Base-by-base conservation (phyloP, 30 jellyfish, hydroid and myxozoan genomes). In the Cassiopea andromeda region DNA sequence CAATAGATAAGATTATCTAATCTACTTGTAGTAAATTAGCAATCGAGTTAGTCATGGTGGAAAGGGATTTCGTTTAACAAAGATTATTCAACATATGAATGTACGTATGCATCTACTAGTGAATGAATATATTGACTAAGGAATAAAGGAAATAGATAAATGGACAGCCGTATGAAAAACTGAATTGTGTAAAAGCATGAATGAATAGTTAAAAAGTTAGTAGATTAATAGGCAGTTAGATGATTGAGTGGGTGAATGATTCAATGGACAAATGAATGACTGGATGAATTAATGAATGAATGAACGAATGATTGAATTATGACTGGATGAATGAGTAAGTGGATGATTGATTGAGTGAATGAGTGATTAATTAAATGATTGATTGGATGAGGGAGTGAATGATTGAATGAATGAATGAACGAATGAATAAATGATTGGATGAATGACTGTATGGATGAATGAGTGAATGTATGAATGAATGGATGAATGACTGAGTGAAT, bases 241-340 rank as follows among this genome's bases (percentile, higher is more conserved):
- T 70, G 50, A 19, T 14, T 70, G 79, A 19, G 27, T 19, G 50
- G 54, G 38, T 19, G 54, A 70, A 70, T 70, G 49, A 70, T 1
- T 70, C 59, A 16, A 70, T 70, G n/a, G 54, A 19, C 27, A 54
- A 43, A 19, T 70, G 54, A 70, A 70, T 70, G 0, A 70, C n/a
- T 70, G 79, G 1, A 70, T 18, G 79, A 70, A 70, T 70, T 50
- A 70, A 43, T 70, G 79, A 16, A 18, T 70, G 79, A 70, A 70
- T 70, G 79, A 19, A 70, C 27, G 79, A 70, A 70, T 18, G 54
- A 70, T 7, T 17, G 79, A 1, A 19, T 12, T 27, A 70, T 70
- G 79, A 12, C n/a, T 70, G 79, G 7, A 70, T 70, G 79, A 19
- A 27, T 70, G 79, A 17, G 27, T 19, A 38, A 19, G 15, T 64